Conservation (phyloP, 2,797 vertebrate genomes). For the Pelobates cultripes region DNA sequence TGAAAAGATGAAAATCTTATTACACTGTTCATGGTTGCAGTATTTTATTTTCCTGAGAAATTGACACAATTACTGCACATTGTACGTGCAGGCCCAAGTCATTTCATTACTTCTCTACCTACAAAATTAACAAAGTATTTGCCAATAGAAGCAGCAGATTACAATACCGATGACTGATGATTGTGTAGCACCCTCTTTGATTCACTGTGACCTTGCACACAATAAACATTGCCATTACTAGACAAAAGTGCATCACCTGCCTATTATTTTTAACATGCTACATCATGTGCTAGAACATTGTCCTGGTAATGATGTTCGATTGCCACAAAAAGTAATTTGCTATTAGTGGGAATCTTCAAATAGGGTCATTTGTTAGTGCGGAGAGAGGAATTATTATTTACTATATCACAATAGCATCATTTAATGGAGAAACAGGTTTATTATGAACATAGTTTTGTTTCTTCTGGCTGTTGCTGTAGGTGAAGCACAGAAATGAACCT, state of each 20-base stretch:
- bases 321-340: neutral
- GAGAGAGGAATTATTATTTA: neutral
- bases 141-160: neutral
- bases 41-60: neutral
- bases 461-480: no score
- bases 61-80: neutral
- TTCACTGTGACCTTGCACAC: constrained; percentile 6
- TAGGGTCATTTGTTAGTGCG: constrained; percentile 10
- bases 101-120: neutral
- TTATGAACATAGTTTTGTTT: no score
- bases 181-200: neutral
- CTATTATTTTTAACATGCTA: constrained; percentile 4
- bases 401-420: neutral
- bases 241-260: neutral
- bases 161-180: constrained; percentile 7
- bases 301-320: constrained; percentile 15
- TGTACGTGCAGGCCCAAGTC: neutral
- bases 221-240: neutral
- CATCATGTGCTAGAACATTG: neutral
- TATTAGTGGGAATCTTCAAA: neutral
- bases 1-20: no score
- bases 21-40: neutral
- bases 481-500: no score
- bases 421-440: neutral
- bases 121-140: neutral